Evolutionary conservation across 2,113 vertebrate genomes (phyloP).

Genomic region (Scatophagus argus): DNA sequence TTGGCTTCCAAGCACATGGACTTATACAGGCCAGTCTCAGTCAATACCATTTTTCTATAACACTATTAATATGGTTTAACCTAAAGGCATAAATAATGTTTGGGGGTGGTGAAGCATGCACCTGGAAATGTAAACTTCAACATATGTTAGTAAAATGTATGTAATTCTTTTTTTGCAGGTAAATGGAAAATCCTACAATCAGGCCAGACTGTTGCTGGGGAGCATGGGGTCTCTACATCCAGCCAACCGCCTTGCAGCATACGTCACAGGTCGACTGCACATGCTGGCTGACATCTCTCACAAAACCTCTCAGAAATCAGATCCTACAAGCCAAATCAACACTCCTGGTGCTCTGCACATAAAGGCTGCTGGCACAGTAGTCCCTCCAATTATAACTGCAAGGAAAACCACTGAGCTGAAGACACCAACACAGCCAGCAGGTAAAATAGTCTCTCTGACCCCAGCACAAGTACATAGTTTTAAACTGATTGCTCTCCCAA

Average conservation of each 20-base stretch:
- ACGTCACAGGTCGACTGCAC: slow-evolving; percentile 88
- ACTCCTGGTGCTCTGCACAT: neutral
- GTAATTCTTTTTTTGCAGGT: slow-evolving; percentile 83
- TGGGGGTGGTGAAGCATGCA: neutral
- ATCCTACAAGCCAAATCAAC: neutral
- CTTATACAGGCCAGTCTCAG: slow-evolving; percentile 89
- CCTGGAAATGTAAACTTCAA: neutral
- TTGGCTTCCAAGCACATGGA: slow-evolving; percentile 67
- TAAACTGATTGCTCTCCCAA: neutral
- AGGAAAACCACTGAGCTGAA: slow-evolving; percentile 27
- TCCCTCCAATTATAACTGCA: neutral
- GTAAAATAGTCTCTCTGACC: slow-evolving; percentile 21
- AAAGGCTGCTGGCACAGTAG: neutral
- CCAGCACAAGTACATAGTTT: neutral
- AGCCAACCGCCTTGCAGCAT: slow-evolving; percentile 92
- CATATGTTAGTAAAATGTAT: neutral
- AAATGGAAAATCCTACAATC: slow-evolving; percentile 92
- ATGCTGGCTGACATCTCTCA: slow-evolving; percentile 54
- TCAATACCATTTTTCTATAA: neutral
- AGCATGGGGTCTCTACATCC: slow-evolving; percentile 95
- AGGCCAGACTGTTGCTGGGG: slow-evolving; percentile 93
- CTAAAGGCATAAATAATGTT: too few relatives aligned
- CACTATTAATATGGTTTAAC: neutral
- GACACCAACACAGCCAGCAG: neutral
- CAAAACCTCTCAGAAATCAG: slow-evolving; percentile 51